These are phyloP conservation scores for Cisticola juncidis DNA, from an alignment of 2,113 vertebrate species.

Conservation along the genomic window DNA sequence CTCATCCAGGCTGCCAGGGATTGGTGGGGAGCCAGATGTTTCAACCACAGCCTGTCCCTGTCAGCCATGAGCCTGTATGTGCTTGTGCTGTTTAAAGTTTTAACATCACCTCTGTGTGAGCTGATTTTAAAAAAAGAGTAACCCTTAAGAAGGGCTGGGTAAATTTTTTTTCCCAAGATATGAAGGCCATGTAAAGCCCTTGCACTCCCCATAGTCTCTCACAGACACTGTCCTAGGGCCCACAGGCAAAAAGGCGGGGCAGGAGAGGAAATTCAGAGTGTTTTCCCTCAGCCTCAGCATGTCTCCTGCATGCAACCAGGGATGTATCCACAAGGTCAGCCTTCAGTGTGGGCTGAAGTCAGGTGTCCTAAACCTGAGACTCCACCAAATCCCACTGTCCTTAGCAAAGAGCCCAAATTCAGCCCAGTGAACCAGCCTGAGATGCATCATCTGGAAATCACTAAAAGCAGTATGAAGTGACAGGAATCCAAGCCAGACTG, in stretches of 20 bases:
- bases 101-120: not conserved
- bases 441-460: not conserved
- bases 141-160: not conserved
- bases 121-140: not conserved
- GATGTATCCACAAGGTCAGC: not conserved
- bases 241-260: not conserved
- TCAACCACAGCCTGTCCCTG: rapidly evolving
- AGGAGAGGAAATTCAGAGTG: not conserved
- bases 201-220: not conserved
- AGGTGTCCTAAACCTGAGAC: not conserved
- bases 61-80: not conserved
- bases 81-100: not conserved
- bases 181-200: not conserved
- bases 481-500: not conserved
- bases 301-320: not conserved
- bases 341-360: not conserved
- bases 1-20: not conserved
- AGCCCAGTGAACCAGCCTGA: not conserved
- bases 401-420: not conserved
- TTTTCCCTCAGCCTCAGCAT: not conserved
- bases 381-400: not conserved
- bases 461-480: not conserved
- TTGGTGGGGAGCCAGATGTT: not conserved
- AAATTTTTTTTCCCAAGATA: not conserved
- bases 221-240: not conserved